These are phyloP conservation scores for Ormyrus nitidulus DNA, from an alignment of 2,888 invertebrate species.

Conservation along the genomic window DNA sequence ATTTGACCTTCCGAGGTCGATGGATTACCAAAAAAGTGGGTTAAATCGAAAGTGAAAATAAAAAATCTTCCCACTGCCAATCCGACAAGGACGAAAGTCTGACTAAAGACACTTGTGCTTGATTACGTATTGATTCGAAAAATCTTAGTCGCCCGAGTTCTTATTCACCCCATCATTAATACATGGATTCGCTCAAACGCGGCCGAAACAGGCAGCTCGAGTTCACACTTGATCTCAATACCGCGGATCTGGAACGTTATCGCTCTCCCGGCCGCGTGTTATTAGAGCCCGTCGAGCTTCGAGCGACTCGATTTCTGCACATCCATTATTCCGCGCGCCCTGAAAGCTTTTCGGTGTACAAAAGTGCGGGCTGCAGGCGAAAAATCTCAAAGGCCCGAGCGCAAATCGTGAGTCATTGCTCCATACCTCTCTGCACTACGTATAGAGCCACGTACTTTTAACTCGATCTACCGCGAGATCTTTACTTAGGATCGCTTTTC, in stretches of 20 bases:
- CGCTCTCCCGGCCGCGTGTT: background rate
- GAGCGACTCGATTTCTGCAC: constrained; percentile 57
- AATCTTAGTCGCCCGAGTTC: no score
- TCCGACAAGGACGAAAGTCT: no score
- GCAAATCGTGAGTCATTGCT: constrained; percentile 67
- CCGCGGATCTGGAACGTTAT: no score
- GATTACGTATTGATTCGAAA: no score
- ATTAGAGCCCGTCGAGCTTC: background rate
- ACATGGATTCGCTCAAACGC: no score
- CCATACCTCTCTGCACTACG: constrained; percentile 25
- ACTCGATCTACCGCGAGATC: constrained; percentile 16
- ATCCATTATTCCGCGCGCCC: constrained; percentile 70
- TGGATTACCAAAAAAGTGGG: no score
- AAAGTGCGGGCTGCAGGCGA: constrained; percentile 59
- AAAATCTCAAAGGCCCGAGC: constrained; percentile 62
- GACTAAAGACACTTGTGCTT: no score
- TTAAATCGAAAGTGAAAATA: no score
- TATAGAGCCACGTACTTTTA: background rate
- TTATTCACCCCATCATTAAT: no score
- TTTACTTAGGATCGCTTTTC: constrained; percentile 25
- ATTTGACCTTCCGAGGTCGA: background rate
- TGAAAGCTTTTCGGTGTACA: constrained; percentile 72
- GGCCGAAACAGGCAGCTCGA: no score
- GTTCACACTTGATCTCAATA: no score
- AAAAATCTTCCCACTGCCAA: no score